phyloP scores from a whole-genome alignment of 2,113 vertebrate genomes.

The Oncorhynchus keta region DNA sequence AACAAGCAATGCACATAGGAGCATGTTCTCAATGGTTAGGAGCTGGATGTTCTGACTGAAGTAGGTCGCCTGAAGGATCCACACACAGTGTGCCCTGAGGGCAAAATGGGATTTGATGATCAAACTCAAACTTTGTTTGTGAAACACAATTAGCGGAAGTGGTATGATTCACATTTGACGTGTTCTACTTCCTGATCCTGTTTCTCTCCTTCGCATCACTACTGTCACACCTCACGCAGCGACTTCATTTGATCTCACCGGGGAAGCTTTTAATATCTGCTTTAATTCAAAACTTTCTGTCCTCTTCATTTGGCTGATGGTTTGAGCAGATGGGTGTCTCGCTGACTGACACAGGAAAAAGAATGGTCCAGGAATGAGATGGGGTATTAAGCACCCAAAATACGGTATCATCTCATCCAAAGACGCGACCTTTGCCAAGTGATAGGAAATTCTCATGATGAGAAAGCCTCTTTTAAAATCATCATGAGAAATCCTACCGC shows the following conservation, averaged over 20 bases:
- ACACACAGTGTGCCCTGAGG: background rate
- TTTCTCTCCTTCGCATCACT: background rate
- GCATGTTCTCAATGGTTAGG: background rate
- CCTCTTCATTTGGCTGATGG: constrained; percentile 43
- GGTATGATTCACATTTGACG: constrained; percentile 32
- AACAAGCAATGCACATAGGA: background rate
- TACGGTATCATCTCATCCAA: constrained; percentile 39
- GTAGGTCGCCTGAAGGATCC: too few relatives aligned
- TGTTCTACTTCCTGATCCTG: constrained; percentile 39
- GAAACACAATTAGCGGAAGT: constrained; percentile 28
- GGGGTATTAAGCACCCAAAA: constrained; percentile 48
- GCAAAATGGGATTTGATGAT: background rate
- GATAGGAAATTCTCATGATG: constrained; percentile 36
- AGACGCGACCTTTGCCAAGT: constrained; percentile 25
- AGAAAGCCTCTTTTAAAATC: constrained; percentile 53
- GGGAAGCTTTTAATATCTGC: constrained; percentile 27
- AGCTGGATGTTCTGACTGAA: too few relatives aligned
- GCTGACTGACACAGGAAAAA: constrained; percentile 12
- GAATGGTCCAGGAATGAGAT: constrained; percentile 25
- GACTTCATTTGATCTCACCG: constrained; percentile 50
- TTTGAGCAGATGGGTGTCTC: constrained; percentile 43
- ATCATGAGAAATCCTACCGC: constrained; percentile 42
- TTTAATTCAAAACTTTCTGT: constrained; percentile 46
- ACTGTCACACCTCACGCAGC: constrained; percentile 27
- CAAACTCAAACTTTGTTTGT: background rate